Evolutionary conservation across 2,797 vertebrate species (phyloP).

Genomic region (Sebastes iracundus): DNA sequence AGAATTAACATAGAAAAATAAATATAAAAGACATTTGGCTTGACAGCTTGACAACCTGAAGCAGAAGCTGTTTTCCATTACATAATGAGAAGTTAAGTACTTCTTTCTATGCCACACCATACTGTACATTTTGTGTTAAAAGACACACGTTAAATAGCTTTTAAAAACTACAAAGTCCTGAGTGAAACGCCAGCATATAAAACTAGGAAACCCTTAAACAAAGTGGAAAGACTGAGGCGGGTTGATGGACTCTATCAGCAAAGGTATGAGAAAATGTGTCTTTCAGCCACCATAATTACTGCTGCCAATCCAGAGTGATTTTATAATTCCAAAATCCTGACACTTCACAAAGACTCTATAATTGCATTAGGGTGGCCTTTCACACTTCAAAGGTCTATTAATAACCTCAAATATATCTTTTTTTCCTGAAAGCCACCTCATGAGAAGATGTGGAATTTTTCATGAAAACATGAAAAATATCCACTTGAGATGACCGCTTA

Average conservation of each 20-base stretch:
- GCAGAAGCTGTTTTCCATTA: constrained; percentile 9
- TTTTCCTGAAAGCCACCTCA: constrained; percentile 70
- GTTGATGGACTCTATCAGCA: constrained; percentile 71
- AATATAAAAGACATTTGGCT: background rate
- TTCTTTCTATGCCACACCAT: background rate
- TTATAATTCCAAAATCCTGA: constrained; percentile 86
- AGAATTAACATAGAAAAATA: background rate
- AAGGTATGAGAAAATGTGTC: constrained; percentile 72
- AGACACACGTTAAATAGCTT: constrained; percentile 1
- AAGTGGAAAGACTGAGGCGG: constrained; percentile 44
- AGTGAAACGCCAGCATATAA: background rate
- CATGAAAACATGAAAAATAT: constrained; percentile 90
- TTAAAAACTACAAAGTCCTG: background rate
- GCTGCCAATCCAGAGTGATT: constrained; percentile 79
- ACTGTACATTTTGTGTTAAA: background rate
- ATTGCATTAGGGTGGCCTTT: constrained; percentile 84
- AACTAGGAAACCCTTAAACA: constrained; percentile 15
- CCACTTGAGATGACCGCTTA: constrained; percentile 61
- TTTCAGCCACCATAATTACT: constrained; percentile 77
- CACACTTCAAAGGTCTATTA: constrained; percentile 82
- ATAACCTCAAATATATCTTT: constrained; percentile 78
- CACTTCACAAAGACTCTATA: constrained; percentile 88
- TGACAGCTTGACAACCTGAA: background rate
- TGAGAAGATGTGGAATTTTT: constrained; percentile 92
- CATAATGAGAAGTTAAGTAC: background rate